Evolutionary conservation across 2,888 invertebrate genomes (phyloP).

Genomic region (Oxycera nigricornis): DNA sequence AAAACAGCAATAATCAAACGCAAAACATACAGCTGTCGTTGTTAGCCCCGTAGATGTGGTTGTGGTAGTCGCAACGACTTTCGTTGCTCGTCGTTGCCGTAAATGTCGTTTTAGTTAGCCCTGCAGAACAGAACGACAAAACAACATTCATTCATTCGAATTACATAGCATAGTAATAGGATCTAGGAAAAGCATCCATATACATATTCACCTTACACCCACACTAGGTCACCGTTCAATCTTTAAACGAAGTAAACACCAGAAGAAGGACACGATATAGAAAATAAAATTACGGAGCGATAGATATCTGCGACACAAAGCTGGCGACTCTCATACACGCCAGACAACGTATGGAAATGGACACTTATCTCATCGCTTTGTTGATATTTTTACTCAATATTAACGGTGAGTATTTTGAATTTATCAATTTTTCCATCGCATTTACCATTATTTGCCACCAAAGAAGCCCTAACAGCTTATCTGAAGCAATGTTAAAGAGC

Average conservation of each 20-base stretch:
- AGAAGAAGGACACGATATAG: neutral
- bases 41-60: neutral
- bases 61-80: neutral
- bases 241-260: neutral
- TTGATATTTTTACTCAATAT: constrained; percentile 47
- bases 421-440: too few species aligned
- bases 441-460: neutral
- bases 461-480: too few species aligned
- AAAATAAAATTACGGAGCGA: constrained; percentile 5
- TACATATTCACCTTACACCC: neutral
- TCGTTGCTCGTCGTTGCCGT: neutral
- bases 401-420: constrained; percentile 46
- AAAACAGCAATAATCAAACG: constrained; percentile 17
- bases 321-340: constrained; percentile 43
- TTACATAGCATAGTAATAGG: constrained; percentile 4
- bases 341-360: constrained; percentile 48
- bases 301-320: constrained; percentile 12
- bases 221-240: neutral
- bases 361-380: constrained; percentile 47
- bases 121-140: constrained; percentile 8
- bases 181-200: neutral
- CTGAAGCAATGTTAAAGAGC: too few species aligned
- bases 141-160: constrained; percentile 27
- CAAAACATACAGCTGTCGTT: constrained; percentile 8
- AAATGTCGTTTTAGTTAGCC: neutral